Conservation (phyloP, 2,113 vertebrate species). For the Alces alces region DNA sequence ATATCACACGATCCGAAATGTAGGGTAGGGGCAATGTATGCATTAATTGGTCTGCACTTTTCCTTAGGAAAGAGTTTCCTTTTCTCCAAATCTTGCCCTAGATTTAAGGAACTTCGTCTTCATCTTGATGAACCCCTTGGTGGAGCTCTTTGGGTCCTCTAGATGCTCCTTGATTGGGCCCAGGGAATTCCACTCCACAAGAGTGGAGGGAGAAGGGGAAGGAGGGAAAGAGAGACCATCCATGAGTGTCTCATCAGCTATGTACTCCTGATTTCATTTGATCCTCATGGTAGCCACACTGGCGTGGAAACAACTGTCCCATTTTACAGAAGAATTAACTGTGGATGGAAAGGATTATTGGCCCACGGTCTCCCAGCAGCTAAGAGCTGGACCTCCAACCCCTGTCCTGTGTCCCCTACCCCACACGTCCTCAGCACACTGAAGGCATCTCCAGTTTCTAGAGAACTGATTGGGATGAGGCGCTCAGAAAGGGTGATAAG, state of each 20-base stretch:
- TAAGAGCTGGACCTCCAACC: neutral
- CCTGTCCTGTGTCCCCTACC: neutral
- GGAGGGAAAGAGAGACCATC: neutral
- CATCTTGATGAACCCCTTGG: neutral
- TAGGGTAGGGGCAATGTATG: accelerated
- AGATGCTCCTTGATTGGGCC: neutral
- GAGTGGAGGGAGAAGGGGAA: neutral
- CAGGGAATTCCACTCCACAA: accelerated
- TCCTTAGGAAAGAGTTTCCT: neutral
- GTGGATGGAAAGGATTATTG: accelerated
- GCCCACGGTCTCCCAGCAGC: accelerated
- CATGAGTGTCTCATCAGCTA: neutral
- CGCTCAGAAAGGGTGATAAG: neutral
- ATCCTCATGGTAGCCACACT: accelerated
- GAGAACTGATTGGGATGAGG: neutral
- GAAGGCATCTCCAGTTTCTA: neutral
- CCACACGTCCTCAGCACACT: neutral
- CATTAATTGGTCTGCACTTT: neutral
- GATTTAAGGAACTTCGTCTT: neutral
- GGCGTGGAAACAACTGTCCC: neutral
- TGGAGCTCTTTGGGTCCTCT: neutral
- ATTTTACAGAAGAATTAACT: neutral
- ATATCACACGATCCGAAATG: neutral
- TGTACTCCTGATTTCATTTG: accelerated
- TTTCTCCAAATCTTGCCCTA: neutral